phyloP scores from a whole-genome alignment of 2,113 vertebrate species.

The Campylomormyrus tamandua region DNA sequence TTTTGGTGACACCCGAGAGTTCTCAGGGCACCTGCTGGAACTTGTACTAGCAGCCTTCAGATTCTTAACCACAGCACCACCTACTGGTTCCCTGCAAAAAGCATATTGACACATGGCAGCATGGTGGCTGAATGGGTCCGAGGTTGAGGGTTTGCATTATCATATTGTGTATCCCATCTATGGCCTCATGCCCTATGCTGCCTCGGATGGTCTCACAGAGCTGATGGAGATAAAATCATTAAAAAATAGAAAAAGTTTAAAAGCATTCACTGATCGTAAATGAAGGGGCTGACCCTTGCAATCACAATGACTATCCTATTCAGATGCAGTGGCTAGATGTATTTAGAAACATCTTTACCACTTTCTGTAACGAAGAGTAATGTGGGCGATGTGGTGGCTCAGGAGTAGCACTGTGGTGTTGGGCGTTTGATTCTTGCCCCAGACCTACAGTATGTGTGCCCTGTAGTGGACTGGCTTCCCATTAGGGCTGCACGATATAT shows the following conservation, averaged over 20 bases:
- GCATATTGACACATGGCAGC: neutral
- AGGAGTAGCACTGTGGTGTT: neutral
- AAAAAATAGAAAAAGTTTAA: neutral
- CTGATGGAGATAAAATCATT: neutral
- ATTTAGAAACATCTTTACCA: neutral
- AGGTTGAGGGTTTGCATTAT: neutral
- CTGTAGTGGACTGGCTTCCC: neutral
- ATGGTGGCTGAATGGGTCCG: neutral
- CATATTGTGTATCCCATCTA: neutral
- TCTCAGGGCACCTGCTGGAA: neutral
- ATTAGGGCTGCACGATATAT: neutral
- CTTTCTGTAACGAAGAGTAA: neutral
- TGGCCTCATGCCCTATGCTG: neutral
- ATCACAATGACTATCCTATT: neutral
- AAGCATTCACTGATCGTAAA: neutral
- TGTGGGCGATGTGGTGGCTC: neutral
- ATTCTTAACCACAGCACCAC: neutral
- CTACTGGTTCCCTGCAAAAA: neutral
- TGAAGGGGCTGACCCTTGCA: neutral
- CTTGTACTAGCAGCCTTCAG: neutral
- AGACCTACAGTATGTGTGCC: neutral
- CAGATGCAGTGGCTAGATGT: neutral
- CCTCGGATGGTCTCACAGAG: neutral
- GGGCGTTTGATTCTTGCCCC: neutral
- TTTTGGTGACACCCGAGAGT: neutral